phyloP scores from a whole-genome alignment of 2,113 vertebrate genomes.

The Erythrocercus mccallii region DNA sequence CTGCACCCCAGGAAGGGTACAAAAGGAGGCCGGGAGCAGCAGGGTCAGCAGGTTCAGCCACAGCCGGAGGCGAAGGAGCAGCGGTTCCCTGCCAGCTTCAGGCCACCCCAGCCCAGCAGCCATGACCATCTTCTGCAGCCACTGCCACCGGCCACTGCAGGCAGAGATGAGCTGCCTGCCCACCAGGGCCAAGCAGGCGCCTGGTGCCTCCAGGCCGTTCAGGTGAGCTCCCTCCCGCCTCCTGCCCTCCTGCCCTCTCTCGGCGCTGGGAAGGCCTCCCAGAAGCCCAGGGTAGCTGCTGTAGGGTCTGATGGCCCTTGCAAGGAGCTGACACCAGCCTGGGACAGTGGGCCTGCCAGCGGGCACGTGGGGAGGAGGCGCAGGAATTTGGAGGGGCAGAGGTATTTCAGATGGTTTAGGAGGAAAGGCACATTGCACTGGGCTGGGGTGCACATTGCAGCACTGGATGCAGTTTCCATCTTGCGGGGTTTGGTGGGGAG shows the following conservation, averaged over 20 bases:
- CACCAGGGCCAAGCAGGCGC: not conserved
- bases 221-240: slow-evolving; percentile 55
- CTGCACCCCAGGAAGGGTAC: slow-evolving; percentile 51
- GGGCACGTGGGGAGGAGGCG: rapidly evolving
- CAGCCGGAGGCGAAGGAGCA: slow-evolving; percentile 24
- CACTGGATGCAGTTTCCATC: not conserved
- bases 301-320: rapidly evolving
- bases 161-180: slow-evolving; percentile 10
- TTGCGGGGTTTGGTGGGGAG: not conserved
- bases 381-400: not conserved
- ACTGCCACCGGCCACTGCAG: slow-evolving; percentile 64
- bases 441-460: not conserved
- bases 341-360: rapidly evolving
- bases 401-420: not conserved
- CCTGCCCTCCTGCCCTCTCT: not conserved
- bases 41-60: slow-evolving; percentile 59
- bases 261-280: not conserved
- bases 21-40: slow-evolving; percentile 67
- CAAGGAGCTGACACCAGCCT: not conserved
- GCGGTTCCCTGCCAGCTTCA: not conserved
- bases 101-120: not conserved
- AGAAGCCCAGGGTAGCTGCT: not conserved
- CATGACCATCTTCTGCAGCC: slow-evolving; percentile 78
- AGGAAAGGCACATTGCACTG: not conserved
- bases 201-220: slow-evolving; percentile 48